Conservation (phyloP, 1,140 invertebrate genomes). For the Marisa cornuarietis region DNA sequence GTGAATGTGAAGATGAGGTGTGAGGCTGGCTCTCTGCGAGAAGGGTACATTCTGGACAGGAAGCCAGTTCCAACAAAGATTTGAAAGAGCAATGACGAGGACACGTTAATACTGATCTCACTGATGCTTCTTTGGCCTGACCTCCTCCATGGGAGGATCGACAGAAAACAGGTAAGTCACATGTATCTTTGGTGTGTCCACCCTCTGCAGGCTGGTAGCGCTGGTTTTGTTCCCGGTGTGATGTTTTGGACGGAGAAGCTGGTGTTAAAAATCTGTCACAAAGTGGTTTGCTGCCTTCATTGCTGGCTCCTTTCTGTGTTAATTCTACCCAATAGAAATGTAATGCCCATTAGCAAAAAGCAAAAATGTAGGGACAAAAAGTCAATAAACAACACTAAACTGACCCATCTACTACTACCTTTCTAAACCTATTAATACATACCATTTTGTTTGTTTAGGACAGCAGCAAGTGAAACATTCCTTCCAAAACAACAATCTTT, state of each 20-base stretch:
- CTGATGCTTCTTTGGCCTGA: background rate
- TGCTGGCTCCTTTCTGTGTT: constrained; percentile 2
- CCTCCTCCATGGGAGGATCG: background rate
- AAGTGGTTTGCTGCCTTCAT: constrained; percentile 1
- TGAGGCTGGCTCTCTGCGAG: constrained; percentile 12
- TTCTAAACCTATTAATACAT: no score
- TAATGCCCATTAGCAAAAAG: no score
- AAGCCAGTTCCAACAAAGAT: background rate
- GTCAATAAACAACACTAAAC: no score
- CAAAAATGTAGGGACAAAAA: no score
- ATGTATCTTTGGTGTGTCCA: background rate
- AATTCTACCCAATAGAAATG: background rate
- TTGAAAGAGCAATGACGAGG: constrained; percentile 9
- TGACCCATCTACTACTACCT: no score
- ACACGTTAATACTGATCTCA: constrained; percentile 14
- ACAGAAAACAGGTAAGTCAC: background rate
- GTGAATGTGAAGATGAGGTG: background rate
- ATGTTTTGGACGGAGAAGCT: background rate
- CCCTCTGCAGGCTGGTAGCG: background rate
- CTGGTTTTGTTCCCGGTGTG: background rate
- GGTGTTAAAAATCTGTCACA: background rate
- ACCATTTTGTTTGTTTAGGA: no score
- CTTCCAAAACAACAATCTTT: no score
- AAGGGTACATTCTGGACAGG: constrained; percentile 17
- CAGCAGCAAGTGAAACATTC: no score